Conservation (phyloP, 2,797 vertebrate genomes). For the Malacoraja senta region DNA sequence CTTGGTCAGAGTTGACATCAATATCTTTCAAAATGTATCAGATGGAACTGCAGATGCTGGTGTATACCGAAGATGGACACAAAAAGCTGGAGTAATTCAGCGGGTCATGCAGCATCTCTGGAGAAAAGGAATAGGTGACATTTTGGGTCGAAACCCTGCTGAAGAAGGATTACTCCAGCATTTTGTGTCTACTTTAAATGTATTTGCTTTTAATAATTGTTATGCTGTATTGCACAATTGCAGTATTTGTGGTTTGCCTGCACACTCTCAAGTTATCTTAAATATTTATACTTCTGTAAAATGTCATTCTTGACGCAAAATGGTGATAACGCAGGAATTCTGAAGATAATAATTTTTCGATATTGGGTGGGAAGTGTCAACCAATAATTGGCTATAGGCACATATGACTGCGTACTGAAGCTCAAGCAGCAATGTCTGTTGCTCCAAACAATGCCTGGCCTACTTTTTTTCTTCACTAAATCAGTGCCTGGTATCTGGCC, state of each 20-base stretch:
- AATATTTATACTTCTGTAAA: conserved; percentile 36
- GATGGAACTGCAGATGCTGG: too few relatives aligned
- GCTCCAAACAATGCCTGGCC: conserved; percentile 45
- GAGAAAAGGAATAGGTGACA: too few relatives aligned
- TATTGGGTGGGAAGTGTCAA: conserved; percentile 14
- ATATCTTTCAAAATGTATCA: neutral
- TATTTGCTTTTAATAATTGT: neutral
- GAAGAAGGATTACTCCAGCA: too few relatives aligned
- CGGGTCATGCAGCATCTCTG: too few relatives aligned
- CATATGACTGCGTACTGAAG: conserved; percentile 40
- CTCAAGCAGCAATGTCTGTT: conserved; percentile 40
- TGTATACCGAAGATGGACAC: too few relatives aligned
- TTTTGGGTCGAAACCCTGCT: too few relatives aligned
- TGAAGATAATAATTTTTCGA: conserved; percentile 39
- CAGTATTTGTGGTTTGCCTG: neutral
- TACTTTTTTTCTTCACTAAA: conserved; percentile 47
- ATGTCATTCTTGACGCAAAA: conserved; percentile 41
- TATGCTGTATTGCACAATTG: neutral
- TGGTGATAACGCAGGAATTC: conserved; percentile 42
- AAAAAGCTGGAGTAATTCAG: too few relatives aligned
- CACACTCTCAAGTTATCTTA: neutral
- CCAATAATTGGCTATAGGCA: conserved; percentile 25
- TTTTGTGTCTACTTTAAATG: neutral
- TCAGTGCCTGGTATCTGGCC: conserved; percentile 49
- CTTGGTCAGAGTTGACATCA: neutral